These are phyloP conservation scores for Chrysocyon brachyurus DNA, from an alignment of 2,797 vertebrate species.

Conservation along the genomic window DNA sequence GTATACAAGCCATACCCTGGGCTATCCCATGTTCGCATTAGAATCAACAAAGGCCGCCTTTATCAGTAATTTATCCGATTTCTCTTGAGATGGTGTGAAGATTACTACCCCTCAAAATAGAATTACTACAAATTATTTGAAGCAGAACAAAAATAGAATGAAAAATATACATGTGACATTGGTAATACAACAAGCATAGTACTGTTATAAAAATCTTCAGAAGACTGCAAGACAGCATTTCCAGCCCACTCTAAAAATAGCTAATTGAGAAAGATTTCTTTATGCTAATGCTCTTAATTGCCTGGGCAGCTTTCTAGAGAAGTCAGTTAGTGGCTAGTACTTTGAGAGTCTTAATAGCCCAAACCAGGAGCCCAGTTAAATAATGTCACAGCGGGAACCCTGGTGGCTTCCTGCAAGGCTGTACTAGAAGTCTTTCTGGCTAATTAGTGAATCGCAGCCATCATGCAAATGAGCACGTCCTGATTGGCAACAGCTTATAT, in stretches of 20 bases:
- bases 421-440: conserved; percentile 66
- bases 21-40: not conserved
- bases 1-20: not conserved
- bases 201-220: conserved; percentile 56
- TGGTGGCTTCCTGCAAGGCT: conserved; percentile 13
- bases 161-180: conserved; percentile 14
- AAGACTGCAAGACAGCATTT: conserved; percentile 38
- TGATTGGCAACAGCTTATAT: conserved; percentile 75
- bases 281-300: conserved; percentile 70
- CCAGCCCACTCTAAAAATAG: conserved; percentile 71
- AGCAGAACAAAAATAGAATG: conserved; percentile 74
- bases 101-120: conserved; percentile 62
- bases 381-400: conserved; percentile 52
- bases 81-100: conserved; percentile 67
- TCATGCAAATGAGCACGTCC: conserved; percentile 78
- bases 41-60: conserved; percentile 59
- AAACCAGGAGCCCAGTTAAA: conserved; percentile 52
- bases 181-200: conserved; percentile 50
- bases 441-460: conserved; percentile 80
- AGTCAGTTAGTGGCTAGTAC: conserved; percentile 71
- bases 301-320: conserved; percentile 69
- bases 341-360: conserved; percentile 71
- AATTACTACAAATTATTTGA: conserved; percentile 66
- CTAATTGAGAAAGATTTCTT: conserved; percentile 69
- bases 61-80: conserved; percentile 52